phyloP scores from a whole-genome alignment of 2,797 vertebrate genomes.

The Synaphobranchus kaupii region DNA sequence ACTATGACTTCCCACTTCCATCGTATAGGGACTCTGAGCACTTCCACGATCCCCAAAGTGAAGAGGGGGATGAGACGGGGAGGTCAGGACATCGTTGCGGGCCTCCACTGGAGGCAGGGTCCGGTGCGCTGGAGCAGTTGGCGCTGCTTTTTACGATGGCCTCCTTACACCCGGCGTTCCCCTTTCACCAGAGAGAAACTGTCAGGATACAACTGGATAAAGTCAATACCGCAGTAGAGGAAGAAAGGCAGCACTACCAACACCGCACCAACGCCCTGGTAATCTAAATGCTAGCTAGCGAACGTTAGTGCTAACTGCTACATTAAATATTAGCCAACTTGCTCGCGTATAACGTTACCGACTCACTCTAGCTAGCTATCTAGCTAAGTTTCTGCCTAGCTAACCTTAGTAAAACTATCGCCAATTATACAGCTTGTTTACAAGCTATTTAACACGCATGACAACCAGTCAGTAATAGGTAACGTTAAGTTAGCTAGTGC shows the following conservation, averaged over 20 bases:
- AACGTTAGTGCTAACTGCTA: background rate
- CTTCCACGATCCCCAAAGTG: conserved; percentile 42
- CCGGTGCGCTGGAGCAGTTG: conserved; percentile 80
- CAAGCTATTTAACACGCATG: background rate
- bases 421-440: background rate
- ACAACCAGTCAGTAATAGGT: background rate
- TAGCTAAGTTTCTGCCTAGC: background rate
- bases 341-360: background rate
- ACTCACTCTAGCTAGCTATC: background rate
- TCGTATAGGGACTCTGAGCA: conserved; percentile 52
- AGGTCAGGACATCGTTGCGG: conserved; percentile 52
- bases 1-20: conserved; percentile 55
- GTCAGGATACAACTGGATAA: conserved; percentile 81
- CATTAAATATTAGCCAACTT: background rate
- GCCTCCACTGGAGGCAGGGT: conserved; percentile 52
- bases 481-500: background rate
- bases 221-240: conserved; percentile 67
- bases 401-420: background rate
- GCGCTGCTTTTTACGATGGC: conserved; percentile 92
- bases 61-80: conserved; percentile 51
- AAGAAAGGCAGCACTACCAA: conserved; percentile 52
- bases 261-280: conserved; percentile 61
- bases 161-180: conserved; percentile 90
- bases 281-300: conserved; percentile 30
- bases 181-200: conserved; percentile 89